Base-by-base conservation (phyloP, 2,113 vertebrate species). In the Chaetorhynchus papuensis region DNA sequence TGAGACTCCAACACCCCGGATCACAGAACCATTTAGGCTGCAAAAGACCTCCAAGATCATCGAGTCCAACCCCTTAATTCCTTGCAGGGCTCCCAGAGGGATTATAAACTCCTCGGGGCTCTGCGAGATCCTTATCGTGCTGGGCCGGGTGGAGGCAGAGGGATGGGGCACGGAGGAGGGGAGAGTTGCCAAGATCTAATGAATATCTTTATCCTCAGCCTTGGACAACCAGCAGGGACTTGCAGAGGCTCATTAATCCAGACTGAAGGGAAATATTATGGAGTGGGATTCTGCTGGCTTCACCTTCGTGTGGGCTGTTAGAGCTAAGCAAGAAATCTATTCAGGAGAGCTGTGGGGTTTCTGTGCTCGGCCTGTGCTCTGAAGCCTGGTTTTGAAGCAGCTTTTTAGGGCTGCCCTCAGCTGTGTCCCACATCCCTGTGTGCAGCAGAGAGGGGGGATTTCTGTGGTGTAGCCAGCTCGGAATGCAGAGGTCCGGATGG, bases 171-270 rank as follows among this genome's bases (percentile, higher is more conserved):
- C 1, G 1, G 5, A 31, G n/a, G 70, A 39, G 39, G 39, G 77
- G 65, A 85, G 68, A 8, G 16, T 14, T 76, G 64, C 90, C 72
- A 92, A 49, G 69, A 15, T n/a, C 50, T 53, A 7, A 1, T 30
- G 50, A 41, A 10, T 57, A 10, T 56, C 61, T 52, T n/a, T 42
- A 10, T 37, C 63, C 26, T 42, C 30, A 41, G 37, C 70, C 44
- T 7, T 31, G 61, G 45, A 11, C 80, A 90, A 39, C 44, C 45
- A 66, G 77, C 69, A 90, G 77, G 64, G 47, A 14, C 78, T 84
- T 76, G 85, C 14, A 74, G 68, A 65, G 84, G 30, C 72, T 95
- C 27, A 1, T 84, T 94, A 90, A 85, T 83, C 69, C 54, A 45
- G 68, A 19, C 54, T 64, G 26, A 68, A 27, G 22, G 61, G 77